phyloP scores from a whole-genome alignment of 2,113 vertebrate species.

The Seriola aureovittata region DNA sequence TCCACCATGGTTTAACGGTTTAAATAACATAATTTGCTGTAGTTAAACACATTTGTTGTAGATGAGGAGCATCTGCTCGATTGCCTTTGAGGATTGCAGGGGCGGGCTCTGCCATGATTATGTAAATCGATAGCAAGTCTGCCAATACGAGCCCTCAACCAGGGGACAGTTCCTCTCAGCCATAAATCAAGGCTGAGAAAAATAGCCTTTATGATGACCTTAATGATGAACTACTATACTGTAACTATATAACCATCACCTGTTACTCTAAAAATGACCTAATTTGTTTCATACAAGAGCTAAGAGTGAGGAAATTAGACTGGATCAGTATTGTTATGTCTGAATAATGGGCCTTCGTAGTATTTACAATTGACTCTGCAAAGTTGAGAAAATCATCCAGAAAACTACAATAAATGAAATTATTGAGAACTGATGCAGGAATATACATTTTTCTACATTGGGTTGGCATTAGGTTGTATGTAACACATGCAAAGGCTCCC shows the following conservation, averaged over 20 bases:
- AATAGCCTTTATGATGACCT: conserved; percentile 35
- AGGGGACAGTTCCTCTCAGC: conserved; percentile 6
- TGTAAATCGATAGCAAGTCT: conserved; percentile 54
- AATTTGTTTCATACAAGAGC: not conserved
- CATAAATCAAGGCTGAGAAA: conserved; percentile 21
- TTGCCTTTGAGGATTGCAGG: conserved; percentile 42
- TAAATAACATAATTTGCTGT: conserved; percentile 41
- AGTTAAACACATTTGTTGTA: conserved; percentile 50
- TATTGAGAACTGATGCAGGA: not conserved
- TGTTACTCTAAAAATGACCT: conserved; percentile 1
- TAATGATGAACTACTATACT: conserved; percentile 25
- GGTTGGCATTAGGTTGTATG: not conserved
- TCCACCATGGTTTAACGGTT: conserved; percentile 35
- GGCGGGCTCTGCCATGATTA: conserved; percentile 39
- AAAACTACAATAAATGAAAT: not conserved
- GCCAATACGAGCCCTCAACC: conserved; percentile 33
- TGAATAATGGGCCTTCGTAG: not conserved
- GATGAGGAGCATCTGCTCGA: conserved; percentile 59
- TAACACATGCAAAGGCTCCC: not conserved
- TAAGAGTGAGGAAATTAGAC: not conserved
- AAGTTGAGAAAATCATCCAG: not conserved
- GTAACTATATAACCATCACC: conserved; percentile 7
- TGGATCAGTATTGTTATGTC: too few species aligned
- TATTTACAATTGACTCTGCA: not conserved
- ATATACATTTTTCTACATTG: not conserved